phyloP scores from a whole-genome alignment of 2,888 invertebrate species.

The Acrocera orbiculus region DNA sequence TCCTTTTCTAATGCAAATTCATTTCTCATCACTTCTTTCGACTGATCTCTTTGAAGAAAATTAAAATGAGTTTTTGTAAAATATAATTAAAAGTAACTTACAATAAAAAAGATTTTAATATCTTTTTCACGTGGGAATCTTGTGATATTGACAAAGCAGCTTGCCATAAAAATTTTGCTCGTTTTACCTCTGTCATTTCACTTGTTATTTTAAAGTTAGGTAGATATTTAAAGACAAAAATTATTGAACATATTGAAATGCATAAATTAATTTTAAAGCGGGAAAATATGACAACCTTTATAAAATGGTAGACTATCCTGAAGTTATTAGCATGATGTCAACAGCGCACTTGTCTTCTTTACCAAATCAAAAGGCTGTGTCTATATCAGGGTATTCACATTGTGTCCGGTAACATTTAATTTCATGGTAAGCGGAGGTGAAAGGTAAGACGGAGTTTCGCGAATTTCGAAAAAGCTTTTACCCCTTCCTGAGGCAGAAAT shows the following conservation, averaged over 20 bases:
- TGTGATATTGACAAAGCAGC: slow-evolving; percentile 8
- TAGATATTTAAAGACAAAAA: not conserved
- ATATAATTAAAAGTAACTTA: slow-evolving; percentile 1
- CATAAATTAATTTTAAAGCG: not conserved
- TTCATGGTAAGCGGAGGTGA: no score
- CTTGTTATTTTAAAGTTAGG: not conserved
- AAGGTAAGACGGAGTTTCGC: no score
- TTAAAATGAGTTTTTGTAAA: not conserved
- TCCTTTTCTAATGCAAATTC: slow-evolving; percentile 2
- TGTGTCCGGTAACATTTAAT: no score
- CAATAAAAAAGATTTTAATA: slow-evolving; percentile 11
- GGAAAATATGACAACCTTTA: no score
- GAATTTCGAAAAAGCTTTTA: no score
- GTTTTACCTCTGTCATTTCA: not conserved
- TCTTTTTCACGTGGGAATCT: slow-evolving; percentile 1
- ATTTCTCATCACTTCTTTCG: slow-evolving; percentile 1
- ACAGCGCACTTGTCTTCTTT: no score
- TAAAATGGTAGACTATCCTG: no score
- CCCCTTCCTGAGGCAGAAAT: no score
- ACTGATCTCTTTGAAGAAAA: slow-evolving; percentile 1
- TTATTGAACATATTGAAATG: not conserved
- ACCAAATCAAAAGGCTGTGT: no score
- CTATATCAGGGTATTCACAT: no score
- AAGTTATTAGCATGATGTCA: no score
- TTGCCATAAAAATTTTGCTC: slow-evolving; percentile 7